Evolutionary conservation across 2,888 invertebrate genomes (phyloP).

Genomic region (Crematogaster levior): DNA sequence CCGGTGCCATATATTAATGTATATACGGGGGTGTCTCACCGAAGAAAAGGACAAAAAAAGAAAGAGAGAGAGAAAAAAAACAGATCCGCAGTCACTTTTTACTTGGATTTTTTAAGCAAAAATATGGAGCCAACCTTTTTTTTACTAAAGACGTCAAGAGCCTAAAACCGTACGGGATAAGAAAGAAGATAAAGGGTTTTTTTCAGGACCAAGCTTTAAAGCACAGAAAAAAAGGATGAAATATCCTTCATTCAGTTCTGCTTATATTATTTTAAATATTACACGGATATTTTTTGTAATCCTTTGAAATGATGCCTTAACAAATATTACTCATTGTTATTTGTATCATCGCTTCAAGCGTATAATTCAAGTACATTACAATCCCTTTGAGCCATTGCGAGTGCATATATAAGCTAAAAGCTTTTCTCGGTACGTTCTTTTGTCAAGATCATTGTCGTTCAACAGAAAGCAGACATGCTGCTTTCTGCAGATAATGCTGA

Average conservation of each 20-base stretch:
- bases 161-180: background rate
- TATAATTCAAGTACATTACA: conserved; percentile 25
- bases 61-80: background rate
- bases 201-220: background rate
- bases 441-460: conserved; percentile 45
- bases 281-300: background rate
- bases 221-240: background rate
- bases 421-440: conserved; percentile 24
- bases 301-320: background rate
- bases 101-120: conserved; percentile 15
- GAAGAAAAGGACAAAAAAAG: background rate
- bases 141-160: background rate
- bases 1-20: conserved; percentile 35
- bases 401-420: conserved; percentile 17
- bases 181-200: background rate
- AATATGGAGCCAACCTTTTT: background rate
- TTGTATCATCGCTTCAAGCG: conserved; percentile 3
- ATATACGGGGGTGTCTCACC: background rate
- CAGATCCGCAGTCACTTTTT: conserved; percentile 7
- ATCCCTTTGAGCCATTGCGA: conserved; percentile 21
- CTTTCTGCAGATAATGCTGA: conserved; percentile 36
- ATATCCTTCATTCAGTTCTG: background rate
- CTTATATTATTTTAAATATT: background rate
- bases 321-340: conserved; percentile 6
- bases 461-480: conserved; percentile 22